Percentiles rank a stretch among this genome's conserved stretches.
phyloP scores from a whole-genome alignment of 2,888 invertebrate species.

The Pyrgus malvae region DNA sequence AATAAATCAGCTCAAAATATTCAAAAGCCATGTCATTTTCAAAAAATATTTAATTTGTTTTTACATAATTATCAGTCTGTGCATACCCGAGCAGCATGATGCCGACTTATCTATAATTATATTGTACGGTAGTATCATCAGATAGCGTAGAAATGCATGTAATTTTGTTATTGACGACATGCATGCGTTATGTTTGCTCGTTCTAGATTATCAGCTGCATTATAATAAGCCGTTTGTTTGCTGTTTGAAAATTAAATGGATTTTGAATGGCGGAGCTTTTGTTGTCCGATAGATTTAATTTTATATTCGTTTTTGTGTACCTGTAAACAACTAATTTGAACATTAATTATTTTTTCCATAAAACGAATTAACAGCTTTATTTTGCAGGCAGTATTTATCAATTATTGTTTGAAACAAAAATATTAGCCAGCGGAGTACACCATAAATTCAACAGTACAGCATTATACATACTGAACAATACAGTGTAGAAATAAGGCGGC shows the following conservation, averaged over 20 bases:
- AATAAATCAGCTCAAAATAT: no score
- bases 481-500: no score
- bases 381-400: no score
- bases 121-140: conserved; percentile 22
- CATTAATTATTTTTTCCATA: background rate
- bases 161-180: conserved; percentile 34
- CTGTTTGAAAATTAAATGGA: conserved; percentile 18
- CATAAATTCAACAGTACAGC: no score
- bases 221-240: conserved; percentile 21
- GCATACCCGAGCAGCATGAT: conserved; percentile 11
- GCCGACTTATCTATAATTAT: conserved; percentile 18
- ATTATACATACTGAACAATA: no score
- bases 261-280: conserved; percentile 4
- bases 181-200: conserved; percentile 30
- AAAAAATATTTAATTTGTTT: no score
- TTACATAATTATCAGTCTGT: no score
- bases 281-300: background rate
- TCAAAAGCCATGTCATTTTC: no score
- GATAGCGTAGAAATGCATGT: conserved; percentile 35
- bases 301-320: background rate
- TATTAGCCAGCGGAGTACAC: no score
- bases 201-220: conserved; percentile 30
- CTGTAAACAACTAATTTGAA: background rate
- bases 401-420: no score
- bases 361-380: no score